Evolutionary conservation across 2,888 invertebrate genomes (phyloP).

Genomic region (Andricus quercusramuli): DNA sequence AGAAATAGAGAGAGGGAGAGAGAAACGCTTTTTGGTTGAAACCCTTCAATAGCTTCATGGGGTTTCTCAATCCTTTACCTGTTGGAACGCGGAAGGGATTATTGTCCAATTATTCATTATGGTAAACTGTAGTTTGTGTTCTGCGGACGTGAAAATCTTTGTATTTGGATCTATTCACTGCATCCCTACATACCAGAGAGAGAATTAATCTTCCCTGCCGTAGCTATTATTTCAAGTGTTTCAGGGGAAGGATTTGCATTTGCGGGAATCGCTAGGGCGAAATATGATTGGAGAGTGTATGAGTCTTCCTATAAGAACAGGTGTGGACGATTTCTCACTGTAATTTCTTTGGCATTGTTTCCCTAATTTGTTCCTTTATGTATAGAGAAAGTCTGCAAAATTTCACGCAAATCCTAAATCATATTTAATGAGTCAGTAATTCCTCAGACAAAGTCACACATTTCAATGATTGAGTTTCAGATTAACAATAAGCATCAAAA

Average conservation of each 20-base stretch:
- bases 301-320: no score
- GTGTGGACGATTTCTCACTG: no score
- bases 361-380: no score
- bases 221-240: constrained; percentile 29
- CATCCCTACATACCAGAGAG: not conserved
- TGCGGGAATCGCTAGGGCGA: constrained; percentile 31
- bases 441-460: no score
- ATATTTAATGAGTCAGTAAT: no score
- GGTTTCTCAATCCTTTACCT: constrained; percentile 58
- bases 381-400: no score
- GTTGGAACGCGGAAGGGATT: constrained; percentile 50
- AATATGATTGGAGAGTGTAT: not conserved
- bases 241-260: constrained; percentile 44
- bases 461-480: no score
- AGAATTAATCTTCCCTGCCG: constrained; percentile 19
- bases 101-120: constrained; percentile 36
- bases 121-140: constrained; percentile 29
- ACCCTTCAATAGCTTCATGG: constrained; percentile 49
- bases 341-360: no score
- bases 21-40: constrained; percentile 48
- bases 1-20: no score
- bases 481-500: no score
- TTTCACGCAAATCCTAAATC: no score
- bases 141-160: constrained; percentile 8
- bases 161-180: constrained; percentile 12